Evolutionary conservation across 92 coral and sea anemone species (phyloP), one percentile per base, ranked within the genome.

Genomic region (Epizoanthus scotinus): DNA sequence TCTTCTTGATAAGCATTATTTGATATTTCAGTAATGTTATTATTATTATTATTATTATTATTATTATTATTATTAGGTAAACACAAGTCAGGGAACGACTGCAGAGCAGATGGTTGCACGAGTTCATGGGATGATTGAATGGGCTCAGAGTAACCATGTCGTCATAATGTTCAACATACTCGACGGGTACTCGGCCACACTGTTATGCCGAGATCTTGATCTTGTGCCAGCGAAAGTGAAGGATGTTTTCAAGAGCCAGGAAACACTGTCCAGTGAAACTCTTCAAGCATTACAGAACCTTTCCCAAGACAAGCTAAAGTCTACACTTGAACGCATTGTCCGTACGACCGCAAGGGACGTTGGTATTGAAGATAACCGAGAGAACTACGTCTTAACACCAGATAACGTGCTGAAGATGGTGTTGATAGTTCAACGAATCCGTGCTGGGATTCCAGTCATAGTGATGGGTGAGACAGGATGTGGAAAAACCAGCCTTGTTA

Each of bases 401-500:
- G 98, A 94, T 77, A 94, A 94, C 82, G 62, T 94, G 25, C 82
- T 94, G 62, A 94, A 94, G 70, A 91, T 94, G 98, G 91, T 89
- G 53, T 29, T 94, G 69, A 94, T 94, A 57, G 79, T 91, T 49
- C 93, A 89, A 60, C 90, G 98, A 60, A 90, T 91, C 36, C 88
- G 90, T 25, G 94, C 98, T 22, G 62, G 83, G 25, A 86, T 88
- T 42, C 98, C 98, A 0, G 95, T 94, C 22, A 87, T 94, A 44
- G 71, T 94, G 15, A 94, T 94, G 98, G 98, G 98, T 0, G 98
- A 94, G 73, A 94, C 98, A 18, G 98, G 98, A 53, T 94, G 98
- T 74, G 98, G 98, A 0, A 94, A 94, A 67, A 94, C 98, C 5
- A 91, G 94, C 67, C 94, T 94, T 47, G 98, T 94, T 0, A 82